Percentiles rank a stretch among this genome's conserved stretches.
phyloP scores from a whole-genome alignment of 2,888 invertebrate species.

The Apeira syringaria region DNA sequence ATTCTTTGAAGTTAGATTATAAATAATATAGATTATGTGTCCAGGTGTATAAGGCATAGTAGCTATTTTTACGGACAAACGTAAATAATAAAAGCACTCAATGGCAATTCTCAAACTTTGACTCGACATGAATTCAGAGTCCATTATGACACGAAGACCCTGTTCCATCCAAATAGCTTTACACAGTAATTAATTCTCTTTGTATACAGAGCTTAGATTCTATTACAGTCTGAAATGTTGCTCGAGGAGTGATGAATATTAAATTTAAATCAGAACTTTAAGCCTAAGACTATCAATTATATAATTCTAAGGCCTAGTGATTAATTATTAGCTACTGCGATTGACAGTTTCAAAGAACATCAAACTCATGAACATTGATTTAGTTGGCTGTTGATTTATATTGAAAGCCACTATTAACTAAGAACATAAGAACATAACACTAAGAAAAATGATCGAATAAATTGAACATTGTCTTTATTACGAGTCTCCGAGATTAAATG shows the following conservation, averaged over 20 bases:
- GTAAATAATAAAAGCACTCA: constrained; percentile 4
- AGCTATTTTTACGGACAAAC: no score
- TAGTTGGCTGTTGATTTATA: neutral
- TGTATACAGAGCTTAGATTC: constrained; percentile 12
- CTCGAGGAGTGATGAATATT: constrained; percentile 11
- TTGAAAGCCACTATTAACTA: neutral
- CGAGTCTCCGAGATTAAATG: no score
- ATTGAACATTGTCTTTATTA: no score
- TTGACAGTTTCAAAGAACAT: constrained; percentile 20
- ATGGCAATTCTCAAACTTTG: neutral
- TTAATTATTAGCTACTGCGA: constrained; percentile 15
- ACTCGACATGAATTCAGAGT: neutral
- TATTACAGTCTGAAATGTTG: constrained; percentile 12
- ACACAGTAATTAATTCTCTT: constrained; percentile 12
- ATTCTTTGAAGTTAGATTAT: no score
- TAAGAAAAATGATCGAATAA: no score
- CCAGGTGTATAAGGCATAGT: no score
- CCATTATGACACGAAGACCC: neutral
- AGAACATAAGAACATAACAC: no score
- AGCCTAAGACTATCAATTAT: constrained; percentile 17
- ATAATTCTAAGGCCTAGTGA: constrained; percentile 14
- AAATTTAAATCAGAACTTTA: constrained; percentile 14
- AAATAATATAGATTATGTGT: no score
- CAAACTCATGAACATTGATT: constrained; percentile 4
- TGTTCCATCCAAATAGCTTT: constrained; percentile 1